These are phyloP conservation scores for Gambusia yucatana DNA, from an alignment of 2,797 vertebrate species.

Conservation along the genomic window DNA sequence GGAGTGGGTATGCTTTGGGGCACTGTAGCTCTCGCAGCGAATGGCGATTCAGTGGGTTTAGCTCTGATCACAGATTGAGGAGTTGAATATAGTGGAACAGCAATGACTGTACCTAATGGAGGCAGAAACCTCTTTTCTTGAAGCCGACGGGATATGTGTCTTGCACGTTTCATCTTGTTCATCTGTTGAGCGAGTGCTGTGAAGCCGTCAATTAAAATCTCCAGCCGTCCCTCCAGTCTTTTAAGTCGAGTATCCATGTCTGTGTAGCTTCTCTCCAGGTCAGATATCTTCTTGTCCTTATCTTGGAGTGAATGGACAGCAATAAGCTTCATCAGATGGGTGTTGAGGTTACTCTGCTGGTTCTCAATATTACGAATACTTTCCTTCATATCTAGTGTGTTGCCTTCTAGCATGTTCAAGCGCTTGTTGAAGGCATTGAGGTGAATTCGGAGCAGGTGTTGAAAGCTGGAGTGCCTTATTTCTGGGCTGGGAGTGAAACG, in stretches of 20 bases:
- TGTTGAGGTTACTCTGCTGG: slow-evolving; percentile 66
- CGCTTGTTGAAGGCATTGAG: slow-evolving; percentile 79
- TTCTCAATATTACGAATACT: slow-evolving; percentile 60
- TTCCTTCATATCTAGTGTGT: slow-evolving; percentile 79
- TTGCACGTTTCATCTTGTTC: slow-evolving; percentile 75
- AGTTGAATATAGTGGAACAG: slow-evolving; percentile 31
- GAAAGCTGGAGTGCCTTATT: slow-evolving; percentile 65
- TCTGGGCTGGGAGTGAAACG: slow-evolving; percentile 64
- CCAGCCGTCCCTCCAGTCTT: slow-evolving; percentile 73
- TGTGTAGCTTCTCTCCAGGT: slow-evolving; percentile 68
- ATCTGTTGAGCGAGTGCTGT: slow-evolving; percentile 80
- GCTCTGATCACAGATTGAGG: slow-evolving; percentile 23
- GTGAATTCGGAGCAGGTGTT: slow-evolving; percentile 71
- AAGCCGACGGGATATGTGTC: slow-evolving; percentile 52
- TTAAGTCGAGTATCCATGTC: slow-evolving; percentile 73
- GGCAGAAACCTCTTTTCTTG: slow-evolving; percentile 48
- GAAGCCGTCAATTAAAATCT: slow-evolving; percentile 83
- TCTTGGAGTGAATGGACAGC: slow-evolving; percentile 35
- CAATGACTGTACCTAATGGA: slow-evolving; percentile 22
- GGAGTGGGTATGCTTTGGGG: slow-evolving; percentile 67
- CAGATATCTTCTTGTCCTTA: slow-evolving; percentile 54
- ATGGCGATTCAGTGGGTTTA: slow-evolving; percentile 30
- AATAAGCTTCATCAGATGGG: slow-evolving; percentile 67
- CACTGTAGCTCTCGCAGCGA: slow-evolving; percentile 44
- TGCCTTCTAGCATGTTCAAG: slow-evolving; percentile 78